Evolutionary conservation across 2,113 vertebrate genomes (phyloP).

Genomic region (Oryzias celebensis): DNA sequence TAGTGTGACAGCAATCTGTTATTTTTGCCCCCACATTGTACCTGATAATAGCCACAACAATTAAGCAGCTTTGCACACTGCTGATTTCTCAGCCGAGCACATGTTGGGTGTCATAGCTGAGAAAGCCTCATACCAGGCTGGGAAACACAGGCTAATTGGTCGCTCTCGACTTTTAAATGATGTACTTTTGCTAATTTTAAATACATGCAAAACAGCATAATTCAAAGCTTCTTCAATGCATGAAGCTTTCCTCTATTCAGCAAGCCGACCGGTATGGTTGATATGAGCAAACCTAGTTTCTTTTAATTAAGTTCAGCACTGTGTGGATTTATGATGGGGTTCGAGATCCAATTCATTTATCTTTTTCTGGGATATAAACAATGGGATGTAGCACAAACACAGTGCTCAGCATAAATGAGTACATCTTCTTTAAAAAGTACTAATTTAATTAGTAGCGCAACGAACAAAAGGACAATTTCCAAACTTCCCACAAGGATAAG

Average conservation of each 20-base stretch:
- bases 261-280: neutral
- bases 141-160: neutral
- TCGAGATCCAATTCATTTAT: neutral
- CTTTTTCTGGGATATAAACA: constrained; percentile 3
- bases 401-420: too few relatives aligned
- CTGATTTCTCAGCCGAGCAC: constrained; percentile 8
- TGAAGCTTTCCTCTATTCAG: neutral
- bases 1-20: constrained; percentile 28
- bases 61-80: constrained; percentile 36
- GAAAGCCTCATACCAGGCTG: constrained; percentile 14
- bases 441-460: too few relatives aligned
- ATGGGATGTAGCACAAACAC: neutral
- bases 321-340: constrained; percentile 1
- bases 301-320: constrained; percentile 12
- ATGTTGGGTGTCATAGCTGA: constrained; percentile 29
- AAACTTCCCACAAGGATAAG: too few relatives aligned
- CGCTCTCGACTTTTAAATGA: constrained; percentile 11
- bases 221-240: neutral
- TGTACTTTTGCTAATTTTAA: constrained; percentile 7
- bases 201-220: constrained; percentile 6
- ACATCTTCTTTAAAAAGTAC: too few relatives aligned
- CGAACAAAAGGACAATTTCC: too few relatives aligned
- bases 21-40: constrained; percentile 28
- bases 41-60: constrained; percentile 41
- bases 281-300: constrained; percentile 6